Evolutionary conservation across 2,113 vertebrate species (phyloP).

Genomic region (Plecotus auritus): DNA sequence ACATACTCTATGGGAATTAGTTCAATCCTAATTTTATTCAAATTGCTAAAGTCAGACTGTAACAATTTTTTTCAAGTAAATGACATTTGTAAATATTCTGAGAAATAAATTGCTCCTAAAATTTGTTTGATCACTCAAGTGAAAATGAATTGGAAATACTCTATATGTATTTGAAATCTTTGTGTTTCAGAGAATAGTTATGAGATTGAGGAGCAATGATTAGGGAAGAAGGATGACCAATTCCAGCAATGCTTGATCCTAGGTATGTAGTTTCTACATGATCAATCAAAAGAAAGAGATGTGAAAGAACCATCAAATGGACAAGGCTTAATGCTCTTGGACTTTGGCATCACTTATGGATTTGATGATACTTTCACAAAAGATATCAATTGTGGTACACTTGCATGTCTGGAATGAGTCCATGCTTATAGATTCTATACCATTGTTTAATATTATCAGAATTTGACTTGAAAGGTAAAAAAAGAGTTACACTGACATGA

Average conservation of each 20-base stretch:
- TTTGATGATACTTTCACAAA: background rate
- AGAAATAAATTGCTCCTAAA: background rate
- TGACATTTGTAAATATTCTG: background rate
- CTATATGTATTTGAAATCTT: background rate
- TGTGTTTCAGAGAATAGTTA: background rate
- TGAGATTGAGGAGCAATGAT: background rate
- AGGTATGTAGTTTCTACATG: background rate
- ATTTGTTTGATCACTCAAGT: constrained; percentile 4
- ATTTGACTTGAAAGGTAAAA: background rate
- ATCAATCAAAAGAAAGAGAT: background rate
- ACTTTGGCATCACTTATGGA: background rate
- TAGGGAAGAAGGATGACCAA: background rate
- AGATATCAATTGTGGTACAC: background rate
- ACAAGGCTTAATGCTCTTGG: background rate
- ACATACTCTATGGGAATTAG: background rate
- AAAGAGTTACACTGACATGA: background rate
- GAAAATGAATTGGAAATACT: background rate
- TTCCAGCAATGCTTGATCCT: background rate
- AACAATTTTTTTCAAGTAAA: background rate
- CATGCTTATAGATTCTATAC: background rate
- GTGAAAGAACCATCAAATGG: background rate
- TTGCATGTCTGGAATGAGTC: background rate
- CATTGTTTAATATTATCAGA: background rate
- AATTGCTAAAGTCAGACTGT: background rate
- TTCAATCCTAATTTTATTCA: background rate